These are phyloP conservation scores for Zaprionus inermis DNA, from an alignment of 1,140 invertebrate species.

Conservation along the genomic window DNA sequence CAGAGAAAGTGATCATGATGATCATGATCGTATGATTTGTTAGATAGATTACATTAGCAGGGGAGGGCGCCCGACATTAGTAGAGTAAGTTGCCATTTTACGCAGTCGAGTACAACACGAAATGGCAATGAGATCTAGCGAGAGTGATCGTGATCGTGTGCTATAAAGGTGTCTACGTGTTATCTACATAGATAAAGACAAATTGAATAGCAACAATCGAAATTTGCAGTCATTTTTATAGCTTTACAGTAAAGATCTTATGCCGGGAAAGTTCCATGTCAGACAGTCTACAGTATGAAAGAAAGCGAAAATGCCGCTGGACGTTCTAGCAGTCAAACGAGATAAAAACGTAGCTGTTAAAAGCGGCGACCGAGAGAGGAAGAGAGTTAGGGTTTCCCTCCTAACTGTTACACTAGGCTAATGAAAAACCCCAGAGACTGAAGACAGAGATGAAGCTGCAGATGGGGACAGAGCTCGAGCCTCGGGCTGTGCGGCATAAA, in stretches of 20 bases:
- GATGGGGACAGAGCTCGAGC: slow-evolving; percentile 2
- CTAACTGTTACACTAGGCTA: slow-evolving; percentile 39
- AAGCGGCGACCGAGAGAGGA: background rate
- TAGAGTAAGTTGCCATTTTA: slow-evolving; percentile 25
- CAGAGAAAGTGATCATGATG: slow-evolving; percentile 77
- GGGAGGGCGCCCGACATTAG: slow-evolving; percentile 13
- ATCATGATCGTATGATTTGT: slow-evolving; percentile 65
- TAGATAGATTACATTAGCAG: slow-evolving; percentile 66
- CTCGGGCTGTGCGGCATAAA: slow-evolving; percentile 39
- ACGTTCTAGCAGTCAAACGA: slow-evolving; percentile 55
- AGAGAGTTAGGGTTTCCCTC: slow-evolving; percentile 7
- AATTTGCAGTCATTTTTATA: no score
- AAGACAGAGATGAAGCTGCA: background rate
- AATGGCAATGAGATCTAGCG: slow-evolving; percentile 6
- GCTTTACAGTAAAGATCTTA: background rate
- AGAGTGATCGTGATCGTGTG: background rate
- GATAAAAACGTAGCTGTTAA: slow-evolving; percentile 35
- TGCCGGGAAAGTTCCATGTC: background rate
- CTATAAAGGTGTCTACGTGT: background rate
- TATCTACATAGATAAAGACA: background rate
- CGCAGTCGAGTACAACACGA: slow-evolving; percentile 27
- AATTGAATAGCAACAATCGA: background rate
- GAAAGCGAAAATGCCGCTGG: slow-evolving; percentile 24
- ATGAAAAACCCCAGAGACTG: slow-evolving; percentile 29
- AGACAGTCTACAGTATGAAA: background rate